Percentiles rank a stretch among this genome's conserved stretches.
These are phyloP conservation scores for Channa argus DNA, from an alignment of 2,113 vertebrate genomes.

Conservation along the genomic window DNA sequence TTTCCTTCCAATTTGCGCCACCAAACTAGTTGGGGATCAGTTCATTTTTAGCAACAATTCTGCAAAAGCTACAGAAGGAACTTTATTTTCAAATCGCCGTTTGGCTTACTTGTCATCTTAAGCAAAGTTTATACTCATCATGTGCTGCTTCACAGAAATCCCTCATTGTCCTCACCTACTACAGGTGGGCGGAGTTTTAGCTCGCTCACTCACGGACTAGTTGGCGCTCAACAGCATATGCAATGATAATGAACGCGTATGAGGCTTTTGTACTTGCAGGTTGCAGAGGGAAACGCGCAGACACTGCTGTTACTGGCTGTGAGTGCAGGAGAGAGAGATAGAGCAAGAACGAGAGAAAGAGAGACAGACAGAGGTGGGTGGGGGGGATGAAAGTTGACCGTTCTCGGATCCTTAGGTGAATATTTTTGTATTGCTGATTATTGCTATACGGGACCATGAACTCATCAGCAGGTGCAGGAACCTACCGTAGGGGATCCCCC, in stretches of 20 bases:
- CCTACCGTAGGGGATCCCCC: conserved; percentile 77
- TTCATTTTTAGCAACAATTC: conserved; percentile 7
- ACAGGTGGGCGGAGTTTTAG: conserved; percentile 59
- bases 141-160: too few species aligned
- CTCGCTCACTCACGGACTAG: neutral
- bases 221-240: neutral
- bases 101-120: neutral
- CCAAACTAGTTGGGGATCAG: neutral
- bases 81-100: neutral
- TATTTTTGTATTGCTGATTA: conserved; percentile 41
- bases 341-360: neutral
- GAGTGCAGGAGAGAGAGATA: neutral
- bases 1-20: neutral
- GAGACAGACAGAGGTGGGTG: neutral
- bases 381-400: conserved; percentile 23
- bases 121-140: neutral
- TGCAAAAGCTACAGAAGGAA: neutral
- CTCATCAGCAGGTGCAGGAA: conserved; percentile 81
- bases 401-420: conserved; percentile 40
- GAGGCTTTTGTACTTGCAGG: neutral
- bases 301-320: neutral
- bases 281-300: neutral
- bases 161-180: neutral
- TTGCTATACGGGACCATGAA: conserved; percentile 75
- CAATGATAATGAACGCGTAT: neutral